These are phyloP conservation scores for Cyrtorhinus lividipennis DNA, from an alignment of 1,140 invertebrate genomes.

Conservation along the genomic window DNA sequence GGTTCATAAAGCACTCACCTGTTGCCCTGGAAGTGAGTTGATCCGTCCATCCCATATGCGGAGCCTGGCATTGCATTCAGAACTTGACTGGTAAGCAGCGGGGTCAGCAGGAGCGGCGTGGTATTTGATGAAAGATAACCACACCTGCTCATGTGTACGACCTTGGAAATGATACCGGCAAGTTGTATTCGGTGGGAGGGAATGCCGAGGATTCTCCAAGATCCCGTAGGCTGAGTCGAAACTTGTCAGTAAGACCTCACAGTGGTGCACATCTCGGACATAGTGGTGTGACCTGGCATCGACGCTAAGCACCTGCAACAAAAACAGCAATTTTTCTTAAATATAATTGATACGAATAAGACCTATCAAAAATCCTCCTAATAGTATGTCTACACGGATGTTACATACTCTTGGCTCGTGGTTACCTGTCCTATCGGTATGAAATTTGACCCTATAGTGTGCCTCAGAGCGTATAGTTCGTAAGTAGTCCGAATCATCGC, in stretches of 20 bases:
- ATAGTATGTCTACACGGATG: too few relatives aligned
- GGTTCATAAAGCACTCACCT: too few relatives aligned
- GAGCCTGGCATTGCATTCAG: conserved; percentile 55
- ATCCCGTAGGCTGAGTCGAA: conserved; percentile 55
- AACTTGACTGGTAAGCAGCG: conserved; percentile 43
- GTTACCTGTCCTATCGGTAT: too few relatives aligned
- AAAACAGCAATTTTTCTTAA: too few relatives aligned
- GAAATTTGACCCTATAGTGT: too few relatives aligned
- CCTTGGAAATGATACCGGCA: conserved; percentile 42
- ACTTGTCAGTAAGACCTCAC: conserved; percentile 58
- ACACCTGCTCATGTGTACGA: conserved; percentile 57
- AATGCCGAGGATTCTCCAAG: conserved; percentile 34
- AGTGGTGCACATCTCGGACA: conserved; percentile 52
- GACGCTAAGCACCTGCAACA: conserved; percentile 57
- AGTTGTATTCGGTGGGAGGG: conserved; percentile 34
- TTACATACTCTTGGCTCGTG: too few relatives aligned
- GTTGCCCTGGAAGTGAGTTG: conserved; percentile 27
- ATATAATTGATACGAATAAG: too few relatives aligned
- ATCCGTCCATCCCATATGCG: conserved; percentile 57
- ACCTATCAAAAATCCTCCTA: too few relatives aligned
- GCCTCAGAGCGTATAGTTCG: too few relatives aligned
- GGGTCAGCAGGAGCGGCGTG: conserved; percentile 49
- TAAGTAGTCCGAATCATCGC: too few relatives aligned
- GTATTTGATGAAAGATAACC: conserved; percentile 71
- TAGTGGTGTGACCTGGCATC: conserved; percentile 57